These are phyloP conservation scores for Dicrurus megarhynchus DNA, from an alignment of 2,113 vertebrate genomes.

Conservation along the genomic window DNA sequence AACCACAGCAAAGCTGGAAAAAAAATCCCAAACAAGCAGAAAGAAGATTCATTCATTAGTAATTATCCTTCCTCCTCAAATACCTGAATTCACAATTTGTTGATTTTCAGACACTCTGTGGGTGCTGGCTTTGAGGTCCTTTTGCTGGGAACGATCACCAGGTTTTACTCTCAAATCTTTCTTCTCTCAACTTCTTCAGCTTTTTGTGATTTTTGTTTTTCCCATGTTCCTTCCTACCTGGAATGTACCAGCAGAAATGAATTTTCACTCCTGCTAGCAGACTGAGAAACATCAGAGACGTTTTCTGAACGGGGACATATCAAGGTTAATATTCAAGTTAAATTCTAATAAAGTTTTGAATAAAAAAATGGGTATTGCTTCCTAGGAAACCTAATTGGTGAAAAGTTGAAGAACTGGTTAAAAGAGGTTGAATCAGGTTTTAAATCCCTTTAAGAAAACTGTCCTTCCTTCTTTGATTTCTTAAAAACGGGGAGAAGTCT, in stretches of 20 bases:
- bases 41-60: neutral
- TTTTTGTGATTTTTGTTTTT: neutral
- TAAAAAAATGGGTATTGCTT: neutral
- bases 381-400: neutral
- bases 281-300: neutral
- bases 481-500: neutral
- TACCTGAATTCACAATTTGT: neutral
- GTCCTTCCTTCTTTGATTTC: neutral
- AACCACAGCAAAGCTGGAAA: neutral
- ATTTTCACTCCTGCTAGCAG: neutral
- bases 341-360: neutral
- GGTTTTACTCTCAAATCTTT: neutral
- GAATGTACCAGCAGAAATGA: neutral
- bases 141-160: accelerated
- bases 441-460: neutral
- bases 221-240: neutral
- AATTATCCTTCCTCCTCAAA: neutral
- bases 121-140: neutral
- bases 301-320: neutral
- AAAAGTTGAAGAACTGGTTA: neutral
- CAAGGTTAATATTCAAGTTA: neutral
- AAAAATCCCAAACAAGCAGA: neutral
- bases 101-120: neutral
- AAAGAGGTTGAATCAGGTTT: neutral
- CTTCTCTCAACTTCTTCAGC: neutral